These are phyloP conservation scores for Phyto melanocephala DNA, from an alignment of 2,888 invertebrate species.

Conservation along the genomic window DNA sequence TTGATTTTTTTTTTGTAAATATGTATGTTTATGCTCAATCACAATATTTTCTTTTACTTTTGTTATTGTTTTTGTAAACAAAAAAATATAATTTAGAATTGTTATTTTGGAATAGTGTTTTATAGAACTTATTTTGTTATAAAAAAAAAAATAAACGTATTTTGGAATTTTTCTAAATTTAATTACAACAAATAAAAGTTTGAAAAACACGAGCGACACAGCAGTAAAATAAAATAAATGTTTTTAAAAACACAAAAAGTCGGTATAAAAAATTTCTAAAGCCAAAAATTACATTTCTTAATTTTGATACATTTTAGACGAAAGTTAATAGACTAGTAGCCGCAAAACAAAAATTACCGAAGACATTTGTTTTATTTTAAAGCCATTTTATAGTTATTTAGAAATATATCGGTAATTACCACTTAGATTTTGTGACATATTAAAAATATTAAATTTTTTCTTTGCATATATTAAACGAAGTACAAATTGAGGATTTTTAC, in stretches of 20 bases:
- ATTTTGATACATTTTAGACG: too few relatives aligned
- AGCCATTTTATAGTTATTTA: too few relatives aligned
- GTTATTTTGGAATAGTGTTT: slow-evolving; percentile 52
- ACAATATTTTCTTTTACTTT: slow-evolving; percentile 72
- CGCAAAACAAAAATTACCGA: too few relatives aligned
- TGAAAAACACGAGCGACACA: background rate
- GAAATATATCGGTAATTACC: too few relatives aligned
- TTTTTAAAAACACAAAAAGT: background rate
- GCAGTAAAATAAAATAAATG: background rate
- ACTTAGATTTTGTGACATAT: too few relatives aligned
- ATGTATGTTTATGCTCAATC: slow-evolving; percentile 68
- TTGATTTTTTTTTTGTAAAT: slow-evolving; percentile 55
- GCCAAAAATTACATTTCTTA: background rate
- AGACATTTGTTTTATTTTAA: too few relatives aligned
- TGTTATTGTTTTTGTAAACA: slow-evolving; percentile 64
- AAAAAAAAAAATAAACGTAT: slow-evolving; percentile 26
- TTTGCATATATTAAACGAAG: too few relatives aligned
- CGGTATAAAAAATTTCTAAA: background rate
- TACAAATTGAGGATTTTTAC: too few relatives aligned
- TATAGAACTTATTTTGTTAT: slow-evolving; percentile 37
- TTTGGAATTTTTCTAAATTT: slow-evolving; percentile 18
- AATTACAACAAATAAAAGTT: too few relatives aligned
- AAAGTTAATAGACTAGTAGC: too few relatives aligned
- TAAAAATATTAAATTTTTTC: too few relatives aligned
- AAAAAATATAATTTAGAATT: slow-evolving; percentile 52